These are phyloP conservation scores for Channa striata DNA, from an alignment of 2,797 vertebrate species.

Conservation along the genomic window DNA sequence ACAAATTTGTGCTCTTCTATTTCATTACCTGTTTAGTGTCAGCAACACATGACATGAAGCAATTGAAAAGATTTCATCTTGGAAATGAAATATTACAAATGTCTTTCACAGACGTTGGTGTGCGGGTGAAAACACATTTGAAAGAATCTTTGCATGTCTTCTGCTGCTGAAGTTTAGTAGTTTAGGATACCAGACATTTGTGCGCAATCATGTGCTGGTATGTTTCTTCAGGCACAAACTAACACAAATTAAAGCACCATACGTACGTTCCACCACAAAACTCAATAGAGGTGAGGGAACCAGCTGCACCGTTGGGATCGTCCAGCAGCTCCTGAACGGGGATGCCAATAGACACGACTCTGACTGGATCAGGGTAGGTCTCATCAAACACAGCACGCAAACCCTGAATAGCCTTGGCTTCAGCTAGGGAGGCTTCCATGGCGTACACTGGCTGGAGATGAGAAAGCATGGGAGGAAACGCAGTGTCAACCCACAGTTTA, in stretches of 20 bases:
- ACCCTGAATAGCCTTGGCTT: slow-evolving; percentile 96
- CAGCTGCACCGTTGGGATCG: slow-evolving; percentile 90
- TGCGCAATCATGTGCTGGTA: neutral
- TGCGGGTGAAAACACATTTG: too few relatives aligned
- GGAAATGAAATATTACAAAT: too few relatives aligned
- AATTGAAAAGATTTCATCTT: too few relatives aligned
- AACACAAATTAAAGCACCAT: neutral
- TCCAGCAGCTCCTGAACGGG: slow-evolving; percentile 91
- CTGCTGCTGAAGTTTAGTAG: too few relatives aligned
- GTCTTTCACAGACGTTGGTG: too few relatives aligned
- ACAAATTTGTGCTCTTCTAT: too few relatives aligned
- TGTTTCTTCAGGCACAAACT: neutral
- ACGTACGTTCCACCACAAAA: slow-evolving; percentile 99
- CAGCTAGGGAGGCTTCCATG: slow-evolving; percentile 90
- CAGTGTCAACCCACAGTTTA: neutral
- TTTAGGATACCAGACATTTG: too few relatives aligned
- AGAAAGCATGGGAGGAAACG: neutral
- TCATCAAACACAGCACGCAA: slow-evolving; percentile 97
- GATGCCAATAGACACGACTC: slow-evolving; percentile 94
- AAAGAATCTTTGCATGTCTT: too few relatives aligned
- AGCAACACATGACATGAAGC: too few relatives aligned
- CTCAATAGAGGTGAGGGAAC: slow-evolving; percentile 93
- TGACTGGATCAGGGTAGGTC: slow-evolving; percentile 97
- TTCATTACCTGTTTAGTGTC: too few relatives aligned
- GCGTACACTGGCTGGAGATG: slow-evolving; percentile 88